A percentile compares a stretch with the other conserved stretches of the same genome.
These are phyloP conservation scores for Sternotherus odoratus DNA, from an alignment of 2,797 vertebrate genomes.

Conservation along the genomic window DNA sequence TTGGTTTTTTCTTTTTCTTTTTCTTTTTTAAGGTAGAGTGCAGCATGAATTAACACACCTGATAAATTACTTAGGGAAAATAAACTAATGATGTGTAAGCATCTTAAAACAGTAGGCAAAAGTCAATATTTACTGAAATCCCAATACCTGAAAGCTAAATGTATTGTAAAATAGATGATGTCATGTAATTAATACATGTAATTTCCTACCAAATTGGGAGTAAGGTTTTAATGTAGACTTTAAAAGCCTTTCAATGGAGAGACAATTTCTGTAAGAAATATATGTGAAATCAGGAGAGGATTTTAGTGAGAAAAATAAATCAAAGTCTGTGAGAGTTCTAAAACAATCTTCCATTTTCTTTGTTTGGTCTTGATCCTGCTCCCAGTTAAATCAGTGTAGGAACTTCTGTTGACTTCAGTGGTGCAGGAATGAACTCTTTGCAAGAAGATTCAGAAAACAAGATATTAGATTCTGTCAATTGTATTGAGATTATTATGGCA, in stretches of 20 bases:
- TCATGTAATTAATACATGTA: neutral
- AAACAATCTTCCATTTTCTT: neutral
- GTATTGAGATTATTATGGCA: neutral
- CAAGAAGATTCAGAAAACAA: neutral
- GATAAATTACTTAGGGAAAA: neutral
- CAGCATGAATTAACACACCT: neutral
- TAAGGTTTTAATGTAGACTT: neutral
- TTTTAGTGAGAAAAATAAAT: neutral
- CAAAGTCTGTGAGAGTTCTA: neutral
- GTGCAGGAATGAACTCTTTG: neutral
- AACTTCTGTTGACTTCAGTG: neutral
- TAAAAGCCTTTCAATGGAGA: neutral
- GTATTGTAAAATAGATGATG: neutral
- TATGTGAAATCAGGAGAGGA: neutral
- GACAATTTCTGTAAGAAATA: neutral
- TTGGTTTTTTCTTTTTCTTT: too few relatives aligned
- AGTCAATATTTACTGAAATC: conserved; percentile 29
- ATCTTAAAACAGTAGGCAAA: neutral
- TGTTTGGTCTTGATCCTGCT: neutral
- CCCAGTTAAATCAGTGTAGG: neutral
- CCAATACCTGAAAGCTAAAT: neutral
- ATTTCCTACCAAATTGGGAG: neutral
- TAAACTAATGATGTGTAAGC: neutral
- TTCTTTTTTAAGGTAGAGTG: neutral
- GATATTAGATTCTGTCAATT: neutral